These are phyloP conservation scores for Nowickia ferox DNA, from an alignment of 2,888 invertebrate species.

Conservation along the genomic window DNA sequence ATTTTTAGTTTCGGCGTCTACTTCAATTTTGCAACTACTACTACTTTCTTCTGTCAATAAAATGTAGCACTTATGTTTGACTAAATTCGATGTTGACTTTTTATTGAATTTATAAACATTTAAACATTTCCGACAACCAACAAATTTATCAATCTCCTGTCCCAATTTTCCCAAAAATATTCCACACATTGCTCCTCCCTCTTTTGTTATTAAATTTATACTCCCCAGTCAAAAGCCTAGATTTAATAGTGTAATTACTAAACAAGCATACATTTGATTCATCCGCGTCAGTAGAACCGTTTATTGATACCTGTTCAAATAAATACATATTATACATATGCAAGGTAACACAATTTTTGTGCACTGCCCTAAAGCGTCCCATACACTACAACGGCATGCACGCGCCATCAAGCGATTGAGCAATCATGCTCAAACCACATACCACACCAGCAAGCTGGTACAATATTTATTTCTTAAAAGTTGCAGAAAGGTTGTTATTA, in stretches of 20 bases:
- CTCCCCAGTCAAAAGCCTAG: conserved; percentile 15
- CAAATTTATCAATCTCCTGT: conserved; percentile 40
- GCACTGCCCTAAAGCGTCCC: conserved; percentile 11
- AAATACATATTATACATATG: conserved; percentile 14
- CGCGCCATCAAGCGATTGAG: too few species aligned
- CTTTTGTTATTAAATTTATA: conserved; percentile 31
- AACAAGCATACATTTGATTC: conserved; percentile 35
- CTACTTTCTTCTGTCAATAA: conserved; percentile 20
- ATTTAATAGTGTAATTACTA: conserved; percentile 29
- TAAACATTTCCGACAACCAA: conserved; percentile 42
- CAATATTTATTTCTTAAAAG: too few species aligned
- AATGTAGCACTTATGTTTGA: conserved; percentile 56
- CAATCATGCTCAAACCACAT: too few species aligned
- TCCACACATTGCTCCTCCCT: conserved; percentile 45
- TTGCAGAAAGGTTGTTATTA: too few species aligned
- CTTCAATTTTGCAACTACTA: conserved; percentile 39
- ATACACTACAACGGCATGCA: too few species aligned
- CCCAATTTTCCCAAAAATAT: conserved; percentile 47
- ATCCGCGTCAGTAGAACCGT: conserved; percentile 25
- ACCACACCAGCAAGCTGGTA: too few species aligned
- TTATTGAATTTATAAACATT: conserved; percentile 49
- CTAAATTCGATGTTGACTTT: conserved; percentile 43
- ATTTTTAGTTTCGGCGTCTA: conserved; percentile 46
- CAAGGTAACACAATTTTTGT: conserved; percentile 18
- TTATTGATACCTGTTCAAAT: conserved; percentile 22